A percentile compares a stretch with the other conserved stretches of the same genome.
These are phyloP conservation scores for Nycticorax nycticorax DNA, from an alignment of 2,113 vertebrate species.

Conservation along the genomic window DNA sequence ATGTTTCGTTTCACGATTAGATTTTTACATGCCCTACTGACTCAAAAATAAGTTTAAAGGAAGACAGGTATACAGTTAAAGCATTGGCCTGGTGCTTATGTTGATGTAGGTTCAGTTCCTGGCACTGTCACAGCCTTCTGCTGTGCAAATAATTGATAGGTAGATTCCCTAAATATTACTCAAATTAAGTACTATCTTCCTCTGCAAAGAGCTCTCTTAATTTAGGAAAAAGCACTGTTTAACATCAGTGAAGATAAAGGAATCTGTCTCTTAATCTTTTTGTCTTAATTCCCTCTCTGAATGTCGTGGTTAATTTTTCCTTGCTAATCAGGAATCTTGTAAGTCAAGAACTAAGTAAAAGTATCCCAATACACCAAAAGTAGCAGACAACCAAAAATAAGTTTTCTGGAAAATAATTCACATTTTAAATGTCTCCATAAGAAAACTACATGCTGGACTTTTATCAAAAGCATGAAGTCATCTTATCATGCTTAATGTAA, in stretches of 20 bases:
- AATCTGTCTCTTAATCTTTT: neutral
- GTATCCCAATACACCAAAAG: neutral
- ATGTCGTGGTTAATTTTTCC: neutral
- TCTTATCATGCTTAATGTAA: neutral
- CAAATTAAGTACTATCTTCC: neutral
- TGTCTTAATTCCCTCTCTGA: neutral
- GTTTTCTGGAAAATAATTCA: neutral
- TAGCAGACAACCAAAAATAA: neutral
- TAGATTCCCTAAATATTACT: neutral
- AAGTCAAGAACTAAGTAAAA: neutral
- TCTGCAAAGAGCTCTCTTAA: neutral
- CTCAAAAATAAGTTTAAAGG: neutral
- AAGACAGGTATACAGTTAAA: neutral
- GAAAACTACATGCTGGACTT: neutral
- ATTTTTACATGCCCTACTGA: neutral
- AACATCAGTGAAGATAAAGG: neutral
- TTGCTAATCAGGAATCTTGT: neutral
- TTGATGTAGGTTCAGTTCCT: neutral
- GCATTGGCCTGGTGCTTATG: neutral
- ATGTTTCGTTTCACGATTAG: slow-evolving; percentile 5
- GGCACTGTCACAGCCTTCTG: neutral
- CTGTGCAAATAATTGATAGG: neutral
- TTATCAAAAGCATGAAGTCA: neutral
- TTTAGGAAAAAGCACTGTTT: neutral
- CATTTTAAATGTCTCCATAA: neutral